Base-by-base conservation (phyloP, 2,888 invertebrate species). In the Harpalus rubripes region DNA sequence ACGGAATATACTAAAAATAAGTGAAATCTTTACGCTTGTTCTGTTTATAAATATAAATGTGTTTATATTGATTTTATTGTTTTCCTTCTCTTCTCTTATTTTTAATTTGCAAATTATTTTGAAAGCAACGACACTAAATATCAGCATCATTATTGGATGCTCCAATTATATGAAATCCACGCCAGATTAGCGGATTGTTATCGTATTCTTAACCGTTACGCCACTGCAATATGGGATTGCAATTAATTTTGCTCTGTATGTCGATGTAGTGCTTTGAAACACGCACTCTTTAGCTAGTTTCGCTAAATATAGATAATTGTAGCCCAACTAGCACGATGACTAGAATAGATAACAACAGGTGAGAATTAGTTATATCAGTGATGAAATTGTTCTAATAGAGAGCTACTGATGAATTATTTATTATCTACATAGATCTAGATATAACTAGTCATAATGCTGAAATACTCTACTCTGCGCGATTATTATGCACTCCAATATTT, bases 161-260 rank as follows among this genome's bases (percentile, higher is more conserved):
- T 68, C 39, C 15, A 68, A 68, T 68, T 68, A 68, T 39, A 7
- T 68, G n/a, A 68, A 41, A n/a, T 15, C 26, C 68, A 39, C 39
- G 12, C 52, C 8, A 65, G 52, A 52, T 81, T 65, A 44, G 16
- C 22, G 16, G 81, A 81, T 81, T 22, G 16, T 81, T 81, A 68
- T 81, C 81, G 65, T 52, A n/a, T n/a, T n/a, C n/a, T n/a, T n/a
- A 44, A 44, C 65, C 65, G 65, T 81, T 81, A 65, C 65, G 65
- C 65, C 63, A 81, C 65, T 65, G 22, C 65, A 65, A 26, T 81
- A 52, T 81, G 52, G 65, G 65, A 44, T 65, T 52, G 52, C 81
- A 81, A 63, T 65, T 22, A 81, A 81, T 81, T 65, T 65, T 26
- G 44, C 68, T 26, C 22, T 65, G 65, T 65, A 63, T 68, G 59